A percentile compares a stretch with the other conserved stretches of the same genome.
phyloP scores from a whole-genome alignment of 2,888 invertebrate genomes.

The Dicycla oo region DNA sequence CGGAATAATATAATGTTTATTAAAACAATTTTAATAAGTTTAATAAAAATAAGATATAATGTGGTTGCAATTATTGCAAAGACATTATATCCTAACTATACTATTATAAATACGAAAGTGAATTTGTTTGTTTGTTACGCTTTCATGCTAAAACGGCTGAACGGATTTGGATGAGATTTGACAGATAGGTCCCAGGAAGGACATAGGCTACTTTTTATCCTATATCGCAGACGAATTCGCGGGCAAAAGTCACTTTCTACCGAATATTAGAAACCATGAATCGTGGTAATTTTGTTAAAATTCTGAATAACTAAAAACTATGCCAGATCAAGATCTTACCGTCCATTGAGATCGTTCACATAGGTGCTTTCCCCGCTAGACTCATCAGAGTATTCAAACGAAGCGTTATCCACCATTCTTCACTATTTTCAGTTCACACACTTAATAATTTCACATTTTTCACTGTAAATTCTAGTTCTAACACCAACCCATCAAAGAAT shows the following conservation, averaged over 20 bases:
- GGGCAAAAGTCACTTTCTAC: constrained; percentile 35
- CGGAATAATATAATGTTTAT: constrained; percentile 8
- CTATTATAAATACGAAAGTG: too few relatives aligned
- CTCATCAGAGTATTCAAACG: constrained; percentile 86
- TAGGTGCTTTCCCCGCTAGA: constrained; percentile 79
- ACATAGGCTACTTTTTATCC: too few relatives aligned
- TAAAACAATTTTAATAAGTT: too few relatives aligned
- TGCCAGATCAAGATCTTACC: constrained; percentile 74
- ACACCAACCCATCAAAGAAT: constrained; percentile 15
- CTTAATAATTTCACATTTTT: constrained; percentile 55
- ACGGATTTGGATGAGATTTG: too few relatives aligned
- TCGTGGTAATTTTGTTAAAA: neutral
- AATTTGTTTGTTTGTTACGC: too few relatives aligned
- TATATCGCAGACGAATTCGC: too few relatives aligned
- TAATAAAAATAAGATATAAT: too few relatives aligned
- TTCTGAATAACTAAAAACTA: neutral
- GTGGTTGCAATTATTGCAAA: too few relatives aligned
- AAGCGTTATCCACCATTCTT: constrained; percentile 87
- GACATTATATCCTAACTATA: neutral
- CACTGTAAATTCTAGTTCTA: constrained; percentile 56
- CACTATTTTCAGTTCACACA: constrained; percentile 60
- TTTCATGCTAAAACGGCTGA: too few relatives aligned
- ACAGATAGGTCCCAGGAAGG: too few relatives aligned
- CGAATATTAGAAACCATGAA: constrained; percentile 23
- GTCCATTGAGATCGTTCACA: constrained; percentile 64